Evolutionary conservation across 2,113 vertebrate genomes (phyloP).

Genomic region (Polypterus senegalus): DNA sequence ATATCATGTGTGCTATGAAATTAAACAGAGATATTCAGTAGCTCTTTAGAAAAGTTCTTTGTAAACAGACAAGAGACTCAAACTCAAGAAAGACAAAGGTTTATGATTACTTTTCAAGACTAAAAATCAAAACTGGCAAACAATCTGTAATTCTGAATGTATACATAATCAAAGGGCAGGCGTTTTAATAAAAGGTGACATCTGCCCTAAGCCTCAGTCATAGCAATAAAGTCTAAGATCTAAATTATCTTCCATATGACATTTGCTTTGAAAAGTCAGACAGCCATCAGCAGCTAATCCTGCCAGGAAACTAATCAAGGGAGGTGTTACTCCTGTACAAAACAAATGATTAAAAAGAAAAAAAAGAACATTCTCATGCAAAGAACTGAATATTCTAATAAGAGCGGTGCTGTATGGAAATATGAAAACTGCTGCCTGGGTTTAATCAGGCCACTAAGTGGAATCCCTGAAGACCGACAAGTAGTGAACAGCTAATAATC

Average conservation of each 20-base stretch:
- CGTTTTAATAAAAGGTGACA: constrained; percentile 2
- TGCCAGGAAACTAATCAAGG: constrained; percentile 68
- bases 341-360: constrained; percentile 65
- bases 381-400: constrained; percentile 48
- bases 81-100: no score
- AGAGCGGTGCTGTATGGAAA: constrained; percentile 56
- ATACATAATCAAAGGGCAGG: not conserved
- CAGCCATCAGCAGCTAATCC: constrained; percentile 60
- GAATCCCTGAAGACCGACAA: constrained; percentile 69
- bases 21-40: not conserved
- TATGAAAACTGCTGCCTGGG: constrained; percentile 51
- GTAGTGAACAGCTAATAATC: constrained; percentile 78
- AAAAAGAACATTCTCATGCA: constrained; percentile 46
- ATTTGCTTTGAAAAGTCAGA: constrained; percentile 58
- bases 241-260: constrained; percentile 44
- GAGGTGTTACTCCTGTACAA: constrained; percentile 64
- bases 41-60: not conserved
- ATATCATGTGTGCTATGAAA: no score
- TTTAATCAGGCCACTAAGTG: constrained; percentile 70
- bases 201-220: constrained; percentile 10
- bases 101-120: no score
- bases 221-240: constrained; percentile 38
- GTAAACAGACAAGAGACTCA: no score
- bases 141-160: not conserved
- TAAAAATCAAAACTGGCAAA: not conserved